phyloP scores from a whole-genome alignment of 2,113 vertebrate species.

The Corydoras maculifer region DNA sequence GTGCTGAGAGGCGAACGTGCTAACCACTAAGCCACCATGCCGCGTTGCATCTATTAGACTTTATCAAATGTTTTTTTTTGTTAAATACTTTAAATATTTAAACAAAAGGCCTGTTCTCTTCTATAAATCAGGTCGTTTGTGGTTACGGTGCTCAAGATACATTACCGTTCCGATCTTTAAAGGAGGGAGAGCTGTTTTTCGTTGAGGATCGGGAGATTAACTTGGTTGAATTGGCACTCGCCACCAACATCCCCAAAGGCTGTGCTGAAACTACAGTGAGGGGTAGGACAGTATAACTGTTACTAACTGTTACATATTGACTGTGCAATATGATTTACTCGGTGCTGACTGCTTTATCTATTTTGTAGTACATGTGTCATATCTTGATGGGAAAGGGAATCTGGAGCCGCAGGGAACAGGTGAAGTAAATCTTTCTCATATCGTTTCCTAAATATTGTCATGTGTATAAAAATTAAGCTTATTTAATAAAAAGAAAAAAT shows the following conservation, averaged over 20 bases:
- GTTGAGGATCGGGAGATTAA: constrained; percentile 83
- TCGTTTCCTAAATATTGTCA: neutral
- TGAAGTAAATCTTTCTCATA: constrained; percentile 40
- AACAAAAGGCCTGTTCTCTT: neutral
- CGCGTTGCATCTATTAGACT: no score
- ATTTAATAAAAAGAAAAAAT: neutral
- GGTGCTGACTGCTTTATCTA: constrained; percentile 13
- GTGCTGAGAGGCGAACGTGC: no score
- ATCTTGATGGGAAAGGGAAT: constrained; percentile 85
- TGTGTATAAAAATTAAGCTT: neutral
- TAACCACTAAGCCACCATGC: no score
- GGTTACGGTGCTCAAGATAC: constrained; percentile 78
- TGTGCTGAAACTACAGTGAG: constrained; percentile 81
- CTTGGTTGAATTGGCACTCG: constrained; percentile 82
- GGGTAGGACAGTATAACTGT: constrained; percentile 52
- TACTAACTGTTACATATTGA: no score
- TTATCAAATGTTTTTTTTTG: no score
- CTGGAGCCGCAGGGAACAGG: constrained; percentile 81
- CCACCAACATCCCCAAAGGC: constrained; percentile 84
- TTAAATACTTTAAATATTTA: no score
- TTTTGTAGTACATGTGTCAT: constrained; percentile 77
- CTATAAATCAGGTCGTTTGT: constrained; percentile 67
- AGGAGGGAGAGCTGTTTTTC: constrained; percentile 83
- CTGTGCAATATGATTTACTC: neutral
- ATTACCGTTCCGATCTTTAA: constrained; percentile 70